Conservation (phyloP, 2,797 vertebrate species). For the Perodicticus potto region DNA sequence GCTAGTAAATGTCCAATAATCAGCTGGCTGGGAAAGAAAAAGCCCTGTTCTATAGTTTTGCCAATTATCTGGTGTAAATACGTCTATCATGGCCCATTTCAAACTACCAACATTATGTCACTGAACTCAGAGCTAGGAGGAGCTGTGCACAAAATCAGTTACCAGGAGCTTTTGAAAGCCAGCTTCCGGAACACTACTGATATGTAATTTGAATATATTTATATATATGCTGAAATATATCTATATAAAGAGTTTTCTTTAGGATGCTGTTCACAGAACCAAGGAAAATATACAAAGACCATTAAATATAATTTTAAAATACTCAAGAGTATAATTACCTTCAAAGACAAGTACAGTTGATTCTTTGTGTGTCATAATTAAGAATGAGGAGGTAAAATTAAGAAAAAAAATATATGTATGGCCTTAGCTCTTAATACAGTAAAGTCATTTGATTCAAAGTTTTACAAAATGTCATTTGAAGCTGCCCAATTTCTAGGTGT, state of each 20-base stretch:
- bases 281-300: neutral
- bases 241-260: neutral
- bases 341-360: constrained; percentile 28
- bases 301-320: constrained; percentile 6
- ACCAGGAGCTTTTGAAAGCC: neutral
- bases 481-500: neutral
- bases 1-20: neutral
- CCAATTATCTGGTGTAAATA: neutral
- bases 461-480: neutral
- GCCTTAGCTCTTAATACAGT: neutral
- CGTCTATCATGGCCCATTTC: neutral
- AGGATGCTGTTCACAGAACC: neutral
- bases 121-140: neutral
- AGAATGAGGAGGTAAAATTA: neutral
- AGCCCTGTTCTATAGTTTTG: neutral
- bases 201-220: neutral
- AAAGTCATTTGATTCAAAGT: neutral
- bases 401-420: neutral
- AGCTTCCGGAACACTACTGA: too few relatives aligned
- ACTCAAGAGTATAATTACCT: constrained; percentile 1
- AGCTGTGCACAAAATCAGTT: neutral
- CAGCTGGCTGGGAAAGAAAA: neutral
- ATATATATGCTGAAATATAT: neutral
- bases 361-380: neutral
- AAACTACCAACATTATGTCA: neutral